phyloP scores from a whole-genome alignment of 2,113 vertebrate species.

The Coregonus clupeaformis region DNA sequence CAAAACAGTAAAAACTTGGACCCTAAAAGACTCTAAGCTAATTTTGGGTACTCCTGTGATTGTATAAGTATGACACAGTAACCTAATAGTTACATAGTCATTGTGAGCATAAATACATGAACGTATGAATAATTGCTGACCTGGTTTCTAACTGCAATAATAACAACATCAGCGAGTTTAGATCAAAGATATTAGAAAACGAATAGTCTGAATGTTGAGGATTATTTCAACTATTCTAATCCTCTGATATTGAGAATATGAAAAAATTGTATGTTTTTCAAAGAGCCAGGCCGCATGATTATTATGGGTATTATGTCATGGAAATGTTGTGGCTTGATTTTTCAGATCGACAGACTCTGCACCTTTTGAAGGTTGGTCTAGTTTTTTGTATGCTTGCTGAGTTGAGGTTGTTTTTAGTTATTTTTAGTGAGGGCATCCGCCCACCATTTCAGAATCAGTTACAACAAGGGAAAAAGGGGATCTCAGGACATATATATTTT shows the following conservation, averaged over 20 bases:
- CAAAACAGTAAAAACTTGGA: not conserved
- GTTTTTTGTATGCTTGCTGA: slow-evolving; percentile 9
- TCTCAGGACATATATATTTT: slow-evolving; percentile 23
- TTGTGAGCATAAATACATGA: not conserved
- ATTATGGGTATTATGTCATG: not conserved
- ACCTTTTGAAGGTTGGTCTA: not conserved
- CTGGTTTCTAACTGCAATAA: not conserved
- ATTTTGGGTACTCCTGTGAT: not conserved
- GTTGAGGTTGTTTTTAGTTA: slow-evolving; percentile 28
- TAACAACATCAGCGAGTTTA: not conserved
- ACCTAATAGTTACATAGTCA: not conserved
- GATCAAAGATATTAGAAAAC: not conserved
- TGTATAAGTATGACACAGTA: not conserved
- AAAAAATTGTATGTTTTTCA: not conserved
- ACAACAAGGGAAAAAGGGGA: slow-evolving; percentile 40
- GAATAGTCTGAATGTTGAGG: not conserved
- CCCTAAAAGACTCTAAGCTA: not conserved
- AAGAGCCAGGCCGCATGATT: not conserved
- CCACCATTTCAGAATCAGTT: slow-evolving; percentile 46
- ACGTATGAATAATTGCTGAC: not conserved
- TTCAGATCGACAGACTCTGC: not conserved
- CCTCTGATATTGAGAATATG: not conserved
- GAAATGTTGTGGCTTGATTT: not conserved
- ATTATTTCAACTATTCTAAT: too few relatives aligned
- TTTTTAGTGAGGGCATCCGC: slow-evolving; percentile 36